These are phyloP conservation scores for Magallana gigas DNA, from an alignment of 1,140 invertebrate genomes.

Conservation along the genomic window DNA sequence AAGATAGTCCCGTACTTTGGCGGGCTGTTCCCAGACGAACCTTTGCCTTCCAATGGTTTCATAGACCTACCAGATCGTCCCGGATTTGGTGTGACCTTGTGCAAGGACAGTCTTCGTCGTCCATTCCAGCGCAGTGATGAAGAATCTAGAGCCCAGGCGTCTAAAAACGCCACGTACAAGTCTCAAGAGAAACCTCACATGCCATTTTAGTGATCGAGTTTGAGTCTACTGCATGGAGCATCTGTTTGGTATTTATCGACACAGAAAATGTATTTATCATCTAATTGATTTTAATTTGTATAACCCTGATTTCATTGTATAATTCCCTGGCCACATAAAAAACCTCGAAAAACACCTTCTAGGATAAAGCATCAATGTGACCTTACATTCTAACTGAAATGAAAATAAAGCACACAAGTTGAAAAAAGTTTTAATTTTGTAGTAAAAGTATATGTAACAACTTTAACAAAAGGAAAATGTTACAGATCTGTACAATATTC, in stretches of 20 bases:
- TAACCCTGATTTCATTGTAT: too few relatives aligned
- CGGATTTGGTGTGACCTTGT: constrained; percentile 75
- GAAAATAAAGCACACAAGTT: not conserved
- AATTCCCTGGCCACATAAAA: too few relatives aligned
- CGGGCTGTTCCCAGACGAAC: constrained; percentile 75
- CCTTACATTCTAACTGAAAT: not conserved
- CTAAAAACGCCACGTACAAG: constrained; percentile 65
- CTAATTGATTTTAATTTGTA: too few relatives aligned
- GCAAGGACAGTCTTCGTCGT: constrained; percentile 66
- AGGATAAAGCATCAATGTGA: not conserved
- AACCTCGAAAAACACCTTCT: too few relatives aligned
- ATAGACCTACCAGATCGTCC: constrained; percentile 74
- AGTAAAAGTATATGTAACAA: constrained; percentile 18
- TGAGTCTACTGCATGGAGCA: too few relatives aligned
- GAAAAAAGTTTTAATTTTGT: constrained; percentile 12
- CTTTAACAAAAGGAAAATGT: constrained; percentile 29
- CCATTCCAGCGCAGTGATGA: constrained; percentile 68
- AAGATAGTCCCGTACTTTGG: constrained; percentile 74
- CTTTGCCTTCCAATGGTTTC: constrained; percentile 71
- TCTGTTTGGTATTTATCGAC: too few relatives aligned
- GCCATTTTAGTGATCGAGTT: constrained; percentile 63
- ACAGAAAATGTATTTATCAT: too few relatives aligned
- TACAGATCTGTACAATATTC: constrained; percentile 20
- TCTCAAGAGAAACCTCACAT: constrained; percentile 63
- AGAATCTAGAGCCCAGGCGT: constrained; percentile 67